These are phyloP conservation scores for Drosophila obscura DNA, from an alignment of 1,140 invertebrate species.

Conservation along the genomic window DNA sequence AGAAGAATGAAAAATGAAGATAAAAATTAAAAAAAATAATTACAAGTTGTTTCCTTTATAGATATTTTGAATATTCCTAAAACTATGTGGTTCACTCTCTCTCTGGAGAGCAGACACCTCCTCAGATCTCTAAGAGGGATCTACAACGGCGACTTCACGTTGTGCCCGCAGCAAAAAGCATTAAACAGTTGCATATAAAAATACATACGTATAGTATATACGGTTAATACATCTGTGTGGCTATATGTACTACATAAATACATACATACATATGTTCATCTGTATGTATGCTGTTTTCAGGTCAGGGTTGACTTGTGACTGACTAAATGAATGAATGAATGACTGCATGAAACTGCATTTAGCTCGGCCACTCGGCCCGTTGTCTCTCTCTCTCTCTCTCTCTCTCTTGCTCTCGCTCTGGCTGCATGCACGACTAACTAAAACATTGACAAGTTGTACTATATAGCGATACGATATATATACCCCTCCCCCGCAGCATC, in stretches of 20 bases:
- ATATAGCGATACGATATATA: conserved; percentile 35
- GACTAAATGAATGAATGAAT: conserved; percentile 81
- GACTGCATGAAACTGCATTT: conserved; percentile 78
- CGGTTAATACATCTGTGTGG: conserved; percentile 5
- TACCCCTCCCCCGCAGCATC: conserved; percentile 24
- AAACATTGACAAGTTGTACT: conserved; percentile 78
- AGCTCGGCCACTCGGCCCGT: conserved; percentile 33
- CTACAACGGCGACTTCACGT: no score
- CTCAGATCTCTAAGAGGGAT: no score
- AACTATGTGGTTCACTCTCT: no score
- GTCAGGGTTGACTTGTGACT: conserved; percentile 83
- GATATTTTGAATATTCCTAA: no score
- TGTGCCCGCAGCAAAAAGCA: no score
- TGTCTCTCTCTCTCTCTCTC: conserved; percentile 29
- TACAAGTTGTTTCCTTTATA: no score
- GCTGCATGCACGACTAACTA: conserved; percentile 70
- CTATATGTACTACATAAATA: background rate
- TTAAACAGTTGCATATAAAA: conserved; percentile 44
- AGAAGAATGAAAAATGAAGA: no score
- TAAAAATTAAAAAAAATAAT: no score
- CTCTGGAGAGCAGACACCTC: no score
- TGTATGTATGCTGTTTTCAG: conserved; percentile 66
- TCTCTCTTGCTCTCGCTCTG: conserved; percentile 2
- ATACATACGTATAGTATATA: conserved; percentile 31
- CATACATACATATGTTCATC: conserved; percentile 21